Percentiles rank a stretch among this genome's conserved stretches.
These are phyloP conservation scores for Pica pica DNA, from an alignment of 2,113 vertebrate genomes.

Conservation along the genomic window DNA sequence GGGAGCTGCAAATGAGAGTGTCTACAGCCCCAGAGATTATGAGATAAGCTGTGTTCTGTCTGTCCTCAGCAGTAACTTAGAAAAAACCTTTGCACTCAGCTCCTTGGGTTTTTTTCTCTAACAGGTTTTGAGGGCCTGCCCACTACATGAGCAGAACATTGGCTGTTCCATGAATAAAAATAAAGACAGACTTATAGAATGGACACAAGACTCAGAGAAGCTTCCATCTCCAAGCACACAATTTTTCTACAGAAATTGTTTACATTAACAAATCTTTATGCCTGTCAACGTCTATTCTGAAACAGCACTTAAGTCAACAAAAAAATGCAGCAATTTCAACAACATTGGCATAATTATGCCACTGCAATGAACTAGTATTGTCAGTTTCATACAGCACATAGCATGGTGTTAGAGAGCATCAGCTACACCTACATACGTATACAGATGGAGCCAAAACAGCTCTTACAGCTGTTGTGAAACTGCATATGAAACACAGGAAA, in stretches of 20 bases:
- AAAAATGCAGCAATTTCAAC: background rate
- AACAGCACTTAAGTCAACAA: background rate
- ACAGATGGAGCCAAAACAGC: background rate
- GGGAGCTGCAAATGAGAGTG: background rate
- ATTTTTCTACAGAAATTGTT: background rate
- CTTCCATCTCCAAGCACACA: background rate
- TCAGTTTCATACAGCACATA: background rate
- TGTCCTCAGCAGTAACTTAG: background rate
- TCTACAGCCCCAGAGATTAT: background rate
- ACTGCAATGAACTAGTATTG: background rate
- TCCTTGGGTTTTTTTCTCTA: background rate
- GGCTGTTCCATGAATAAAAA: background rate
- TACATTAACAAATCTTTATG: background rate
- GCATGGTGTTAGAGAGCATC: background rate
- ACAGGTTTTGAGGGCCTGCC: background rate
- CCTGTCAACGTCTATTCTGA: background rate
- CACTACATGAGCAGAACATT: rapidly evolving
- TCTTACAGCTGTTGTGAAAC: background rate
- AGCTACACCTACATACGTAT: background rate
- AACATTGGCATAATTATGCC: background rate
- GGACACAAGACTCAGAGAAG: background rate
- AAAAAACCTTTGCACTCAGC: background rate
- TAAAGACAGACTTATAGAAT: background rate
- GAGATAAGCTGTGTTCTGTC: background rate
- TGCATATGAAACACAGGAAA: background rate